Evolutionary conservation across 2,797 vertebrate genomes (phyloP).

Genomic region (Gouania willdenowi): DNA sequence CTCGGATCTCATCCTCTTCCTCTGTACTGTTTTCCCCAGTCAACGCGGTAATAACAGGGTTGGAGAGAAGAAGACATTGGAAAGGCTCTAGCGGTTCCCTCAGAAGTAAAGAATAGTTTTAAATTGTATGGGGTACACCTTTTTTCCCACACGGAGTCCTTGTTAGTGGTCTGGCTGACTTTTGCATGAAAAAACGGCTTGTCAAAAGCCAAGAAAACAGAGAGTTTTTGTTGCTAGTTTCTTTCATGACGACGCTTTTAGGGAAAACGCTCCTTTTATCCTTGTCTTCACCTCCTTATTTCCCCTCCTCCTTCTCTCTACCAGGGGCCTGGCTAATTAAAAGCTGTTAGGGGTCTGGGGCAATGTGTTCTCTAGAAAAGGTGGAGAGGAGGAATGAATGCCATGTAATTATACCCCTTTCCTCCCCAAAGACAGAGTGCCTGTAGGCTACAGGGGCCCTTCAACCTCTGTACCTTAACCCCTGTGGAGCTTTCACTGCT

Average conservation of each 20-base stretch:
- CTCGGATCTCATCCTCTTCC: slow-evolving; percentile 13
- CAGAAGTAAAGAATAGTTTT: slow-evolving; percentile 29
- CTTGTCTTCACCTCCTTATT: slow-evolving; percentile 27
- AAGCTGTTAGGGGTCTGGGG: slow-evolving; percentile 71
- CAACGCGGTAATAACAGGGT: slow-evolving; percentile 32
- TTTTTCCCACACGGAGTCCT: slow-evolving; percentile 33
- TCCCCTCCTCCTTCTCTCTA: slow-evolving; percentile 10
- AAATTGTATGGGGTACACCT: slow-evolving; percentile 21
- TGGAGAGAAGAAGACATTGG: slow-evolving; percentile 19
- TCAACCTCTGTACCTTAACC: slow-evolving; percentile 39
- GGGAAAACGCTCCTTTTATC: slow-evolving; percentile 46
- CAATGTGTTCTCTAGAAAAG: slow-evolving; percentile 60
- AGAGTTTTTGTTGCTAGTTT: slow-evolving; percentile 62
- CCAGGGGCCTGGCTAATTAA: slow-evolving; percentile 64
- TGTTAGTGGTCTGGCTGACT: slow-evolving; percentile 26
- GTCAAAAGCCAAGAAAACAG: slow-evolving; percentile 47
- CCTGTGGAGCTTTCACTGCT: slow-evolving; percentile 40
- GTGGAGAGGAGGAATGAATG: slow-evolving; percentile 61
- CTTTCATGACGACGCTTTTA: slow-evolving; percentile 43
- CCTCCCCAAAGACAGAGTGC: slow-evolving; percentile 57
- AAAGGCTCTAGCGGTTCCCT: slow-evolving; percentile 23
- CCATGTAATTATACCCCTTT: slow-evolving; percentile 70
- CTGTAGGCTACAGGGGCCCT: slow-evolving; percentile 57
- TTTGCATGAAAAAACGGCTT: slow-evolving; percentile 24
- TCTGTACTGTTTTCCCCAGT: slow-evolving; percentile 18